Conservation (phyloP, 2,113 vertebrate species). For the Sebastes schlegelii region DNA sequence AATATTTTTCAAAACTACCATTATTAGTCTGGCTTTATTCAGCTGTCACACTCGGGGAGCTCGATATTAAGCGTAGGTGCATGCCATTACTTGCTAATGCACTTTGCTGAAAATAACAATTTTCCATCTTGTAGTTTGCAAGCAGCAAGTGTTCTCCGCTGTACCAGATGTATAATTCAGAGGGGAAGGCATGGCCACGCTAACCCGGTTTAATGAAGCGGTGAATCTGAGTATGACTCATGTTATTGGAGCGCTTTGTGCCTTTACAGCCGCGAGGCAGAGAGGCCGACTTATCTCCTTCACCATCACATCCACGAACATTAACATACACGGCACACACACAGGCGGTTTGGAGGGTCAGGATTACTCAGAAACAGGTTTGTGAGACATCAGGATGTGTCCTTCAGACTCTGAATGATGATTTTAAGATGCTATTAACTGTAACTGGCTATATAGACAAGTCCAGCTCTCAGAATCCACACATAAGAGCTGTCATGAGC, state of each 20-base stretch:
- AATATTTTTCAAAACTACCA: neutral
- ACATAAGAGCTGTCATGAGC: neutral
- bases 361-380: neutral
- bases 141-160: slow-evolving; percentile 39
- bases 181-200: slow-evolving; percentile 38
- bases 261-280: slow-evolving; percentile 24
- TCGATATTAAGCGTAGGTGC: slow-evolving; percentile 3
- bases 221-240: slow-evolving; percentile 58
- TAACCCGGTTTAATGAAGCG: slow-evolving; percentile 70
- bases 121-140: slow-evolving; percentile 33
- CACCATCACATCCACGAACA: neutral
- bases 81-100: slow-evolving; percentile 38
- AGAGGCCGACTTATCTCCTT: slow-evolving; percentile 4
- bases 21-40: neutral
- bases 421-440: neutral
- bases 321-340: neutral
- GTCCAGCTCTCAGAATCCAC: neutral
- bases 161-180: slow-evolving; percentile 69
- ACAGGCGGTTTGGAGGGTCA: neutral
- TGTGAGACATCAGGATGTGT: neutral
- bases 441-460: neutral
- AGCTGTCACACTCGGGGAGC: neutral
- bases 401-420: neutral
- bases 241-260: slow-evolving; percentile 34
- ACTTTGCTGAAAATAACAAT: slow-evolving; percentile 46